Base-by-base conservation (phyloP, 1,140 invertebrate genomes). In the Teleopsis dalmanni region DNA sequence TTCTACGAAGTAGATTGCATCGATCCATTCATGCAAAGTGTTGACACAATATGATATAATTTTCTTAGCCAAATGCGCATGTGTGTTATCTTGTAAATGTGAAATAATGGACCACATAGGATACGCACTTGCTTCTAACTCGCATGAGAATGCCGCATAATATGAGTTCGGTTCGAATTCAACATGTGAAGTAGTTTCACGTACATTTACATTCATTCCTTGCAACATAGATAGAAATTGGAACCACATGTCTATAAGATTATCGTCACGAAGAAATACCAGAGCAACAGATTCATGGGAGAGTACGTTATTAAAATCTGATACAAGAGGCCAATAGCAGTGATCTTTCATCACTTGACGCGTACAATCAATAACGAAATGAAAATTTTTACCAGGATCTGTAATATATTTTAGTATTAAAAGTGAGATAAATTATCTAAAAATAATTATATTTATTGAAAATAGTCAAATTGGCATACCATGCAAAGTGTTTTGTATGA, bases 151-250 rank as follows among this genome's bases (percentile, higher is more conserved):
- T 1, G 94, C 92, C 36, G 92, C 91, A 75, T 96, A 96, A 74
- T 98, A 98, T 1, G 91, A 93, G 50, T 91, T 92, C 13, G 92
- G 91, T 69, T 97, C 94, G 75, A 91, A 96, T 77, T 97, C 93
- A n/a, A 96, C 84, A 73, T 96, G 93, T 40, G 89, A 84, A 57
- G 78, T 83, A 41, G 91, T 74, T 71, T 96, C 91, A 52, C 91
- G 78, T 49, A 88, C 79, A 74, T 98, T 97, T 9, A 96, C 85
- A 73, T 96, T 96, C 92, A 96, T 95, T 87, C 89, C 91, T 85
- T 98, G 94, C 73, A 97, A 87, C 82, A 91, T 86, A 13, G 87
- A 84, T 3, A 97, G 73, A 69, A 97, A 92, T 53, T 87, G 82
- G 67, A 97, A 91, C 94, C 94, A 98, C 82, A 95, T 88, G 59